phyloP scores from a whole-genome alignment of 2,888 invertebrate species.

The Megaustenia siamemsis region DNA sequence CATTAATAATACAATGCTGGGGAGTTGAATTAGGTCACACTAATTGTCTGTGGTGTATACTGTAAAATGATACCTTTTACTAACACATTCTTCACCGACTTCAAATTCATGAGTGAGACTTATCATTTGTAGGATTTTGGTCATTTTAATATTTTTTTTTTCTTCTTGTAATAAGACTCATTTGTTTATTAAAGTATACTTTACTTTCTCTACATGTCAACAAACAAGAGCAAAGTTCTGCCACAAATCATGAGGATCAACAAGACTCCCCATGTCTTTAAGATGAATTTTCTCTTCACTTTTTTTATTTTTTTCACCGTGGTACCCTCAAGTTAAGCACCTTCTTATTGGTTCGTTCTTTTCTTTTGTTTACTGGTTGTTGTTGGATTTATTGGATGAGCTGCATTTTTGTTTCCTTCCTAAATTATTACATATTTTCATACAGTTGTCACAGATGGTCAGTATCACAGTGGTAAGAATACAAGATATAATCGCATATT shows the following conservation, averaged over 20 bases:
- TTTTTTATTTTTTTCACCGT: not conserved
- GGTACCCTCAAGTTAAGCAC: not conserved
- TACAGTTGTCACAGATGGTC: not conserved
- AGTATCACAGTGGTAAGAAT: not conserved
- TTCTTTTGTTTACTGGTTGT: not conserved
- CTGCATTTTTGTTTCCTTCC: not conserved
- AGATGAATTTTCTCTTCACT: not conserved
- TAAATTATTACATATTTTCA: not conserved
- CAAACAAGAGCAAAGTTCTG: not conserved
- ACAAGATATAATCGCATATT: not conserved
- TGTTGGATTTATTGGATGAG: not conserved
- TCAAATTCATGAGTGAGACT: too few species aligned
- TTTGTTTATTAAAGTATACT: not conserved
- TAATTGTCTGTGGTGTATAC: too few species aligned
- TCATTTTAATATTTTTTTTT: too few species aligned
- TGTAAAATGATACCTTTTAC: too few species aligned
- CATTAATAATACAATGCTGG: too few species aligned
- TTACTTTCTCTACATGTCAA: not conserved
- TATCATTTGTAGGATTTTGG: too few species aligned
- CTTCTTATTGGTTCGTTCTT: not conserved
- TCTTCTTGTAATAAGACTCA: too few species aligned
- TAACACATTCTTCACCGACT: too few species aligned
- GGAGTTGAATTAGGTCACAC: too few species aligned
- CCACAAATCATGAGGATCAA: not conserved
- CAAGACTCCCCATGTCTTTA: not conserved